Evolutionary conservation across 92 coral and sea anemone genomes (phyloP).

Genomic region (Plumapathes pennacea): DNA sequence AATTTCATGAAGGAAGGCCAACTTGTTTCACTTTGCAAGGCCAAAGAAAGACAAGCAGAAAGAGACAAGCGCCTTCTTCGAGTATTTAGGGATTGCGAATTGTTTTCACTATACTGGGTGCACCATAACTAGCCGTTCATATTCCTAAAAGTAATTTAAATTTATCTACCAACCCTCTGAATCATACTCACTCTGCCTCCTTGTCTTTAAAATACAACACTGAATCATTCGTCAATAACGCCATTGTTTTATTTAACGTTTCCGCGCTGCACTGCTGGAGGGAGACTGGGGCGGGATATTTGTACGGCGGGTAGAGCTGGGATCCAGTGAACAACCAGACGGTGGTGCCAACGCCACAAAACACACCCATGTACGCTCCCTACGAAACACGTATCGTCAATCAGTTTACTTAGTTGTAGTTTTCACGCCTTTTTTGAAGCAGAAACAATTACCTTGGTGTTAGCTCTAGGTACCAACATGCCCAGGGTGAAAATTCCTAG

Average conservation of each 20-base stretch:
- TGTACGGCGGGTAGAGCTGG: constrained; percentile 54
- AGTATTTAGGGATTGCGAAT: too few species aligned
- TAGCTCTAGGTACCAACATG: constrained; percentile 49
- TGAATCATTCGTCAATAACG: constrained; percentile 30
- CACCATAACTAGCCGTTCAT: too few species aligned
- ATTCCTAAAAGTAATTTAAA: too few species aligned
- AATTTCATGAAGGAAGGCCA: too few species aligned
- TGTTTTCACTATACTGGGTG: too few species aligned
- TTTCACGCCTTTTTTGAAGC: neutral
- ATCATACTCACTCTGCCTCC: too few species aligned
- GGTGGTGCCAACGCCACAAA: constrained; percentile 44
- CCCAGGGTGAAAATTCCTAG: constrained; percentile 56
- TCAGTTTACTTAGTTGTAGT: neutral
- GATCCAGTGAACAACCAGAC: constrained; percentile 67
- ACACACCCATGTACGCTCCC: constrained; percentile 61
- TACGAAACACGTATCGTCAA: constrained; percentile 1
- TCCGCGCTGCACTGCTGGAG: constrained; percentile 26
- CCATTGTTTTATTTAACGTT: constrained; percentile 37
- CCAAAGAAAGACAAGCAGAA: too few species aligned
- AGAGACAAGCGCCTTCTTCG: too few species aligned
- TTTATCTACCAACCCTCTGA: too few species aligned
- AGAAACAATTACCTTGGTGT: constrained; percentile 39
- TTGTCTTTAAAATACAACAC: too few species aligned
- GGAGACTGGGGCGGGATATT: constrained; percentile 35
- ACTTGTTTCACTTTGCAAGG: too few species aligned